Base-by-base conservation (phyloP, 2,113 vertebrate species). In the Siniperca chuatsi region DNA sequence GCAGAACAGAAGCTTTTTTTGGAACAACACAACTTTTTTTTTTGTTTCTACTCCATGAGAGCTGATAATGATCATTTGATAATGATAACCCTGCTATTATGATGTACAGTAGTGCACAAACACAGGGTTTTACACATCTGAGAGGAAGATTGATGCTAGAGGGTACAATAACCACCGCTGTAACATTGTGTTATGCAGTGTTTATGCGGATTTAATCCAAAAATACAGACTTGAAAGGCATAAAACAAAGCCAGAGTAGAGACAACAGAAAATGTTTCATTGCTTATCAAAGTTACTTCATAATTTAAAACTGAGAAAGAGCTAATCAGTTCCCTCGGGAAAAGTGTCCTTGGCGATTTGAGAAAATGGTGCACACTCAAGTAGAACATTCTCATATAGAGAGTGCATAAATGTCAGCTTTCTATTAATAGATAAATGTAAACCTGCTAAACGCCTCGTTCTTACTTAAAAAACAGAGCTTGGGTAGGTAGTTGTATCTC, bases 281-380 rank as follows among this genome's bases (percentile, higher is more conserved):
- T 96, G 93, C 93, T 95, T 94, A 96, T 96, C 95, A 96, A 96
- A 96, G 95, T 95, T 93, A 74, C 87, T 94, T 94, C 88, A 92
- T 87, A 94, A 91, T 94, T 91, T 89, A 86, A 92, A 90, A 92
- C 83, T 75, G 80, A 87, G 83, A 87, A 78, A 85, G 85, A 93
- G 89, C 90, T 96, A 95, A 95, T 95, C 93, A 94, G 92, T 93
- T 93, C 95, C 95, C 94, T 72, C 35, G 90, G 92, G 95, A 81
- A 85, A 92, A 89, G 82, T 75, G 92, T 95, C 95, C 95, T 95
- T 90, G 85, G 94, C 92, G 95, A 94, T 95, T 95, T 96, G 90
- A 91, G 87, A 87, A 92, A 94, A 91, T 79, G 82, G 87, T 92
- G 87, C 88, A 92, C 88, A 73, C 87, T 79, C 70, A 81, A 88